Evolutionary conservation across 1,140 invertebrate genomes (phyloP), one percentile per base, ranked within the genome.

Genomic region (Sarcophaga peregrina): DNA sequence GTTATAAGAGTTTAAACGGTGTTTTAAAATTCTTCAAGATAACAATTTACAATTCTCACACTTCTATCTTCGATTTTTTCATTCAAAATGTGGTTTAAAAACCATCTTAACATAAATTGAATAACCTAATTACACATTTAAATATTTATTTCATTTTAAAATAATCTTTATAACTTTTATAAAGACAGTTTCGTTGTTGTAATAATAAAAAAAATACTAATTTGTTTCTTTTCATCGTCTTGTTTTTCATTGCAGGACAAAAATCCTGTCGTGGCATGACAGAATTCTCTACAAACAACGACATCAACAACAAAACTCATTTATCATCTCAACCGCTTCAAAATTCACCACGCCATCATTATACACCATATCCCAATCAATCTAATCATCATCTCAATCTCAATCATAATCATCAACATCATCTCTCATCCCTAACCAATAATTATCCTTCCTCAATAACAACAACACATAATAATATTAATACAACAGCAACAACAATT

Each of bases 191-290:
- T 37, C 4, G 1, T 37, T 37, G 1, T 37, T 37, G n/a, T n/a
- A n/a, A n/a, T n/a, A n/a, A n/a, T n/a, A n/a, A n/a, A n/a, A n/a
- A 37, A 37, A 72, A 72, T 72, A 20, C 20, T 6, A 25, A 72
- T 8, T 72, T n/a, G n/a, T n/a, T 20, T 72, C 10, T 25, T 72
- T 62, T 62, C 58, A 8, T 62, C 0, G 15, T 37, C 1, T 15
- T 62, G 8, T 46, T 25, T 82, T 45, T 73, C 58, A 37, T 90
- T 90, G 50, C 85, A 90, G 89, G 89, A 86, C 75, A 83, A 81
- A 88, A 90, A 88, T 84, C 87, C 85, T 86, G 86, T 86, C 89
- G 89, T 90, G 89, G 89, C 85, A 90, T 90, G 89, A 90, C 89
- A 86, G 89, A 90, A 89, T 86, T 90, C 86, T 89, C 89, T 86